Evolutionary conservation across 1,140 invertebrate genomes (phyloP).

Genomic region (Hylaeus volcanicus): DNA sequence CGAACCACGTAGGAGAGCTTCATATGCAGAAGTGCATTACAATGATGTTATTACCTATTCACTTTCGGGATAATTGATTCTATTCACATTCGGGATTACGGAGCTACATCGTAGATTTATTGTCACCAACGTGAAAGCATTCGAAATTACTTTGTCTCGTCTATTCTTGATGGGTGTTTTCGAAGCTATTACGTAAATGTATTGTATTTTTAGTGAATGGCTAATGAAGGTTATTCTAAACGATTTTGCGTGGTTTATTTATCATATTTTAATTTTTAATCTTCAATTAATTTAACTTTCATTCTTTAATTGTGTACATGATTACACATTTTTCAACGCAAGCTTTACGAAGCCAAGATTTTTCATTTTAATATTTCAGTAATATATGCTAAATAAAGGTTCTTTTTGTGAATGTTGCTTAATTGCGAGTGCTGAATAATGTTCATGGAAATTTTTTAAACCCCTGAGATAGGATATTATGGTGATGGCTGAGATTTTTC

Average conservation of each 20-base stretch:
- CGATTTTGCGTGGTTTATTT: too few relatives aligned
- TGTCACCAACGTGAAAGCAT: background rate
- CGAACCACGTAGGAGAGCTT: constrained; percentile 22
- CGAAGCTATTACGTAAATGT: background rate
- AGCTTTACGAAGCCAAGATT: too few relatives aligned
- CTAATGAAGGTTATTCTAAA: too few relatives aligned
- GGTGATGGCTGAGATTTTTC: constrained; percentile 16
- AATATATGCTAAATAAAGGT: too few relatives aligned
- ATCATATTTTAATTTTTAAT: too few relatives aligned
- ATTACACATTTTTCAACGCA: too few relatives aligned
- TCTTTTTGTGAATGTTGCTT: too few relatives aligned
- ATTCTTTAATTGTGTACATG: too few relatives aligned
- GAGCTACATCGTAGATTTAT: background rate
- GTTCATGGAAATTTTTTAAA: background rate
- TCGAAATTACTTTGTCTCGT: background rate
- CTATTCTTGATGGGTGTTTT: background rate
- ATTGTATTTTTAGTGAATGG: background rate
- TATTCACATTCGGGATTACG: constrained; percentile 12
- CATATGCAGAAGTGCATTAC: constrained; percentile 27
- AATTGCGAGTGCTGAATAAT: too few relatives aligned
- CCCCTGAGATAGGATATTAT: background rate
- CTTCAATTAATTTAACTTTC: too few relatives aligned
- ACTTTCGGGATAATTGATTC: constrained; percentile 42
- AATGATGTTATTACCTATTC: constrained; percentile 44
- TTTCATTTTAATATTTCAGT: too few relatives aligned